phyloP scores from a whole-genome alignment of 1,140 invertebrate genomes.

The Rhizoglyphus robini region DNA sequence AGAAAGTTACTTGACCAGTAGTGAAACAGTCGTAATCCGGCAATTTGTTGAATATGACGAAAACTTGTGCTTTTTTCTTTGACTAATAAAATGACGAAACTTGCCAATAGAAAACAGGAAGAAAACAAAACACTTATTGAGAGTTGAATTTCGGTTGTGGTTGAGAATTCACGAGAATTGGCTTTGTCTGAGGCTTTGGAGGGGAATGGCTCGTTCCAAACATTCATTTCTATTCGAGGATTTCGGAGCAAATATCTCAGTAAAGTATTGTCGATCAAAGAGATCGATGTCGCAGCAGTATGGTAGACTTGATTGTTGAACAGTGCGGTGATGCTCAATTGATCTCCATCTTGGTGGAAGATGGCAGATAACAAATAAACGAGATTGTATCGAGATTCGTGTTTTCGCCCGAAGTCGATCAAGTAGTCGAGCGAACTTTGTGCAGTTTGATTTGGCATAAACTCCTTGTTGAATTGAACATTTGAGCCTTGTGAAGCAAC shows the following conservation, averaged over 20 bases:
- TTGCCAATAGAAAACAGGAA: slow-evolving; percentile 62
- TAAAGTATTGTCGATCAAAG: slow-evolving; percentile 43
- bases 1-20: slow-evolving; percentile 44
- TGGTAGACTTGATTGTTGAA: slow-evolving; percentile 49
- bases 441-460: too few relatives aligned
- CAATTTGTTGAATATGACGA: slow-evolving; percentile 41
- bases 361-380: too few relatives aligned
- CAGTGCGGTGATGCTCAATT: slow-evolving; percentile 28
- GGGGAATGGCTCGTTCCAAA: slow-evolving; percentile 50
- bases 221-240: slow-evolving; percentile 40
- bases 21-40: slow-evolving; percentile 37
- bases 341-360: too few relatives aligned
- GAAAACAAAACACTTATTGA: slow-evolving; percentile 37
- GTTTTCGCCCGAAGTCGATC: too few relatives aligned
- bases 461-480: too few relatives aligned
- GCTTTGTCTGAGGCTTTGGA: slow-evolving; percentile 28
- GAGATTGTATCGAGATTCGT: too few relatives aligned
- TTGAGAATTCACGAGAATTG: not conserved
- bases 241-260: slow-evolving; percentile 34
- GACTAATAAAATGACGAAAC: slow-evolving; percentile 41
- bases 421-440: too few relatives aligned
- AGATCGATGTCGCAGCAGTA: slow-evolving; percentile 46
- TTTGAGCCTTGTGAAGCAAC: too few relatives aligned
- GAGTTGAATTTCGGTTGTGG: not conserved
- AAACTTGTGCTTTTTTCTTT: slow-evolving; percentile 39